Base-by-base conservation (phyloP, 2,113 vertebrate species). In the Elaphurus davidianus region DNA sequence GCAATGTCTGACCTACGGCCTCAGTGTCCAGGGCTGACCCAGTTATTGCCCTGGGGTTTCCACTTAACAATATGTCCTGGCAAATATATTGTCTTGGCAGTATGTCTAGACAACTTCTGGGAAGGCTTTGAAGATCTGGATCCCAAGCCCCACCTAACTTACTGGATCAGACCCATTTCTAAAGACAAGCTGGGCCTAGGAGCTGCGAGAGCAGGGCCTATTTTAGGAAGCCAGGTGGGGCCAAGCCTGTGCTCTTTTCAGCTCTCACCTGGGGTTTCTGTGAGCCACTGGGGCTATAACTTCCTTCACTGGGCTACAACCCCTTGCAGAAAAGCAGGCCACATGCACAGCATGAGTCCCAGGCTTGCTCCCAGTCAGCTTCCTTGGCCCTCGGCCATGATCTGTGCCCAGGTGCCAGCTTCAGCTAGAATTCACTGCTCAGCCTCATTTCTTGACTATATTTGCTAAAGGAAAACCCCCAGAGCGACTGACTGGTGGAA, bases 301-400 rank as follows among this genome's bases (percentile, higher is more conserved):
- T 54, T 55, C 79, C 33, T 90, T 23, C 43, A 43, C 23, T 45
- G 15, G 4, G 59, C 88, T n/a, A 74, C 79, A 89, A 78, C 13
- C 74, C 10, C 40, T 33, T 30, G 1, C 4, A 19, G 43, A 81
- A 57, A 64, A 92, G 50, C 19, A 40, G 36, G 13, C 47, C 27
- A 57, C 54, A 19, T 0, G 5, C 11, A 9, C 19, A 33, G 14
- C n/a, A 6, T 19, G n/a, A 11, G 45, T 25, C 40, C 85, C 33
- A 76, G 8, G 47, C 16, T 27, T 1, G 3, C 7, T 78, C 67
- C 91, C 30, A 1, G 5, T 19, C 10, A 54, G 64, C 78, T 60
- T 7, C 30, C 33, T 28, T 36, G 2, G 9, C 33, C 25, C 9
- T 15, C 0, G 0, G 62, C 36, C 43, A 64, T 5, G 45, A 28